Evolutionary conservation across 2,113 vertebrate species (phyloP), one percentile per base, ranked within the genome.

Genomic region (Centrocercus urophasianus): DNA sequence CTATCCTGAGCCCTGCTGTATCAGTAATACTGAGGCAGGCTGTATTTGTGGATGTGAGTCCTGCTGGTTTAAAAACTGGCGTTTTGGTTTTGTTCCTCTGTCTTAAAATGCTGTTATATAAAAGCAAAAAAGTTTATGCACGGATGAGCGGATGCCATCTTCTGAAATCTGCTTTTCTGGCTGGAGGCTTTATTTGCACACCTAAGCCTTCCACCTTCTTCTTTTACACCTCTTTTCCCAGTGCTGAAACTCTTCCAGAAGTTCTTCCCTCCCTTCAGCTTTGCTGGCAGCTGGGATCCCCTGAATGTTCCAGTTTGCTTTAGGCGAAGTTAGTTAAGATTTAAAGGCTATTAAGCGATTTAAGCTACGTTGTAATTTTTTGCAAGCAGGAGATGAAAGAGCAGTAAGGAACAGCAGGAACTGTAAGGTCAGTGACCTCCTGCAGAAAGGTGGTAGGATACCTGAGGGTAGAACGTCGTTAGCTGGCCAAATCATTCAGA

Each of bases 311-410:
- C 87, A 27, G 74, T 78, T 94, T 90, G 76, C 95, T 96, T 80
- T 91, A 86, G 86, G 80, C 83, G 47, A 88, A 86, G 83, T 77
- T 94, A 91, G 64, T 93, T 88, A 91, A 91, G 45, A 77, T 95
- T 90, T 83, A 96, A 94, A 90, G 85, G 54, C 90, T 80, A 88
- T 89, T 66, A 80, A 85, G 79, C 77, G 47, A 88, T 86, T 86
- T 94, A 80, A 94, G 57, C 78, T 93, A 73, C 59, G 40, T 85
- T 36, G 28, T 89, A 88, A 80, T 67, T 60, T 57, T 57, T 19
- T 40, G 64, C 57, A 24, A 83, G 65, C 63, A 60, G 79, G 60
- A 94, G 87, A 93, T 88, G 71, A 93, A 90, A 92, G 83, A 92
- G 80, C 72, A 90, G 56, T 65, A 38, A 38, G 38, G 38, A 38